Evolutionary conservation across 2,113 vertebrate genomes (phyloP), one percentile per base, ranked within the genome.

Genomic region (Noturus placidus): DNA sequence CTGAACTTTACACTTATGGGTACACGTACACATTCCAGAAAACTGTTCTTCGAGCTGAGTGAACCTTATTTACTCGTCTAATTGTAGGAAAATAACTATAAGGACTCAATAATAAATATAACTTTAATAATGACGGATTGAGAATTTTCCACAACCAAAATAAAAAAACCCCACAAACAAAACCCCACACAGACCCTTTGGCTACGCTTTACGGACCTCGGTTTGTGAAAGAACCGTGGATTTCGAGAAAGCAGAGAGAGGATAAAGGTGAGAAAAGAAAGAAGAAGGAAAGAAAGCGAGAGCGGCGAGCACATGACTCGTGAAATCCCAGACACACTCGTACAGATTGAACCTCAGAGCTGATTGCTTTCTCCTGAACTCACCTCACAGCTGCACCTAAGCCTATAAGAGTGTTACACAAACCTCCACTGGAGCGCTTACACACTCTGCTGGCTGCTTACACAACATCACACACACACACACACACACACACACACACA

Each of bases 401-500:
- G 78, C 15, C 11, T 70, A 19, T 70, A 38, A 70, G 69, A 70
- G 30, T 70, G 14, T 70, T 70, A 38, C 14, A 70, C 33, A 70
- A 70, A 54, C 52, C 52, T 54, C 52, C 13, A 54, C 52, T 54
- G 52, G 52, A 54, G 9, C 63, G 30, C 63, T 30, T 65, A n/a
- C 25, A 65, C 63, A 65, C 63, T n/a, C 63, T 65, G 54, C 10
- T 3, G 8, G 2, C 63, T 54, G 52, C 52, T 54, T 54, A 54
- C 52, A 54, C 52, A 52, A 52, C 2, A 9, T 17, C 27, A 14
- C 63, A 65, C 63, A 65, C 63, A 65, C 63, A 65, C 63, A 65
- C 63, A 65, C 61, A 65, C 61, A 65, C 63, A n/a, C 27, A 65
- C 67, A 69, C 65, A 69, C 65, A 33, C 65, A 69, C 67, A 65